A percentile compares a stretch with the other conserved stretches of the same genome.
These are phyloP conservation scores for Teleogryllus oceanicus DNA, from an alignment of 2,888 invertebrate species.

Conservation along the genomic window DNA sequence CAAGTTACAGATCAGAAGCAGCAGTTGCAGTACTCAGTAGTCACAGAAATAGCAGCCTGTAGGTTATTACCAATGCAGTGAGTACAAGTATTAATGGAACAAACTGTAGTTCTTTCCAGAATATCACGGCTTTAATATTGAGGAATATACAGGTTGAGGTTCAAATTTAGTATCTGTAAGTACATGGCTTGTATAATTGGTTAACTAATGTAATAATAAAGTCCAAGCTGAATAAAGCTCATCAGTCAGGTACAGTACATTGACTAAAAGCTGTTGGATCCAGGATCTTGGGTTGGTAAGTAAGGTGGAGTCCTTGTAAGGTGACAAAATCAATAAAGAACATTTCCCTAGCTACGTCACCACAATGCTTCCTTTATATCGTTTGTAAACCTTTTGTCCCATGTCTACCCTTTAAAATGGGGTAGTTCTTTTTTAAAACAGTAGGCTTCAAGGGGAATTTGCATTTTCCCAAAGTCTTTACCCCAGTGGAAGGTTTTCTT, in stretches of 20 bases:
- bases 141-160: constrained; percentile 35
- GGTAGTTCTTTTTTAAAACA: not conserved
- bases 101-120: constrained; percentile 38
- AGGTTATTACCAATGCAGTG: constrained; percentile 9
- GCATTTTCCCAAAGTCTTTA: not conserved
- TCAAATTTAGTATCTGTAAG: constrained; percentile 35
- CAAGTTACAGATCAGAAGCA: constrained; percentile 20
- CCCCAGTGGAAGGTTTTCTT: constrained; percentile 22
- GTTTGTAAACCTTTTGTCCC: not conserved
- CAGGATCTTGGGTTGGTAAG: constrained; percentile 32
- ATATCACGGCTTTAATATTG: constrained; percentile 33
- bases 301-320: constrained; percentile 31
- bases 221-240: constrained; percentile 26
- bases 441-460: not conserved
- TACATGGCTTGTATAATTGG: constrained; percentile 33
- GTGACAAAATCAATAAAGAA: constrained; percentile 31
- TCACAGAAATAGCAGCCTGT: constrained; percentile 18
- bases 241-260: constrained; percentile 33
- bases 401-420: not conserved
- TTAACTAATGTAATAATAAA: constrained; percentile 25
- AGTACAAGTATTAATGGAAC: constrained; percentile 28
- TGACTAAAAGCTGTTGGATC: constrained; percentile 24
- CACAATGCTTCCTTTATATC: not conserved
- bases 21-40: constrained; percentile 18
- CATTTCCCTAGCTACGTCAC: not conserved